A percentile compares a stretch with the other conserved stretches of the same genome.
Evolutionary conservation across 2,113 vertebrate genomes (phyloP).

Genomic region (Ophiodon elongatus): DNA sequence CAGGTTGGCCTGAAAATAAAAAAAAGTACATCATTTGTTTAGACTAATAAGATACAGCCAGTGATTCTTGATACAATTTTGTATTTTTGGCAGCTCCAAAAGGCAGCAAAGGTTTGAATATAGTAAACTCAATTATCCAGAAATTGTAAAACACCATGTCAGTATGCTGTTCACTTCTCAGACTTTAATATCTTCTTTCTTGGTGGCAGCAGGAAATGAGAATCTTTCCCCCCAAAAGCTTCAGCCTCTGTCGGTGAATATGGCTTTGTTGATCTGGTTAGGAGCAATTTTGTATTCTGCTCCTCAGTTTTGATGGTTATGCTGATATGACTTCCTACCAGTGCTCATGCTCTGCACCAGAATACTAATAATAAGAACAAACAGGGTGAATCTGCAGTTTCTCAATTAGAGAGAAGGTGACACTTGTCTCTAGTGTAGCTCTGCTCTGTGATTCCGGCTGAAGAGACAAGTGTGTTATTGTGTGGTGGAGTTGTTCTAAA

Average conservation of each 20-base stretch:
- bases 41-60: not conserved
- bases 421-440: slow-evolving; percentile 39
- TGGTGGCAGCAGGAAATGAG: slow-evolving; percentile 52
- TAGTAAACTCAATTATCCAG: slow-evolving; percentile 18
- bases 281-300: slow-evolving; percentile 55
- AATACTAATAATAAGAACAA: slow-evolving; percentile 64
- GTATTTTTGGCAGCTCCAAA: slow-evolving; percentile 24
- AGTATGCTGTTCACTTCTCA: slow-evolving; percentile 21
- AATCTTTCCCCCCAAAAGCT: slow-evolving; percentile 19
- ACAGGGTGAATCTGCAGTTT: slow-evolving; percentile 47
- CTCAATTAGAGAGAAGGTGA: slow-evolving; percentile 56
- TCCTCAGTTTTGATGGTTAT: slow-evolving; percentile 60
- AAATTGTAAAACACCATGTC: slow-evolving; percentile 41
- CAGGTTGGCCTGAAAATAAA: not conserved
- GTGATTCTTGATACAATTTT: not conserved
- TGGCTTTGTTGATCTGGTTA: slow-evolving; percentile 49
- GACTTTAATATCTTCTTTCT: slow-evolving; percentile 48
- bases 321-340: slow-evolving; percentile 65
- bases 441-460: slow-evolving; percentile 22
- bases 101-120: slow-evolving; percentile 11
- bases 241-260: slow-evolving; percentile 19
- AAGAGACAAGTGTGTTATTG: slow-evolving; percentile 23
- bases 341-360: slow-evolving; percentile 31
- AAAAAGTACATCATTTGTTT: slow-evolving; percentile 8
- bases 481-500: slow-evolving; percentile 22